Evolutionary conservation across 2,797 vertebrate genomes (phyloP), one percentile per base, ranked within the genome.

Genomic region (Sebastes itinus): DNA sequence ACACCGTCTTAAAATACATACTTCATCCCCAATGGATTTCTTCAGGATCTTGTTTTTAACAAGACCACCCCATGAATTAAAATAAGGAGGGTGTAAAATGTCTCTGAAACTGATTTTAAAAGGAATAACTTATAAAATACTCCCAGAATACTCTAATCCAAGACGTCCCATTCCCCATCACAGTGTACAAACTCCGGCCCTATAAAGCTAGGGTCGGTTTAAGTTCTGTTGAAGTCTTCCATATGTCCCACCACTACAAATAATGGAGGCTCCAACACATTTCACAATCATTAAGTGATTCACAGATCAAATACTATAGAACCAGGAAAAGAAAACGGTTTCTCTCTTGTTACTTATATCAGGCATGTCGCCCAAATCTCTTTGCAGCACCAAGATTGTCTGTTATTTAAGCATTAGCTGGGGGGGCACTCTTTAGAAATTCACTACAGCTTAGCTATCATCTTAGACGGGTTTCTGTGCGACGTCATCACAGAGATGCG

Each of bases 131-230:
- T 81, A 77, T 5, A 70, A 62, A 58, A 84, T 33, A 88, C 55
- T 78, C 63, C 49, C 78, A 91, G 64, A 82, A 83, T n/a, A 83
- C 60, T 77, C 63, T 32, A 30, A 80, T 77, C 78, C 64, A 58
- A 56, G 64, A 85, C 7, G 4, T 75, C 72, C 65, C 27, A 52
- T 54, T 68, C 42, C 28, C 72, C 74, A 42, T 80, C 79, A 78
- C 78, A 61, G 76, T 52, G 59, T 75, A 73, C 77, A 84, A 70
- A 72, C 77, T 58, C 60, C 16, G 58, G 49, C 92, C 94, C 94
- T 94, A 94, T 95, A 95, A 94, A 95, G 95, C 94, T 95, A 95
- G 90, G 91, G 91, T 56, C 77, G 28, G 72, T 35, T 86, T 9
- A 79, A 78, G 12, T 42, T 80, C 70, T 61, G 35, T 35, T 75